Base-by-base conservation (phyloP, 1,140 invertebrate genomes). In the Eulimnadia texana region DNA sequence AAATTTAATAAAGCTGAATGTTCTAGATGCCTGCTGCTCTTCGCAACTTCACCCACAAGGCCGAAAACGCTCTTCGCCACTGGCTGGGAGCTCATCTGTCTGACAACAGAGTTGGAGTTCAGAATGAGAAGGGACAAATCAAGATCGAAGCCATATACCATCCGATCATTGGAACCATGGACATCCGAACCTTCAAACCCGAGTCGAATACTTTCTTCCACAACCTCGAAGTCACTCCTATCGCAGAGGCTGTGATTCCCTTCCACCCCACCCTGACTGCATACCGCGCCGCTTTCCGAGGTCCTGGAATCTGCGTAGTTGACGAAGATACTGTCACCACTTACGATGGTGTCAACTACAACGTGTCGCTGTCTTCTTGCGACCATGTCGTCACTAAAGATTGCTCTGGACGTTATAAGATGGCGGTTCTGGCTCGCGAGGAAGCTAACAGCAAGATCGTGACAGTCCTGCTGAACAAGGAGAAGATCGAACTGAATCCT, bases 361-460 rank as follows among this genome's bases (percentile, higher is more conserved):
- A 66, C 20, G 63, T 52, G 3, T 28, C 56, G 1, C 27, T 64
- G 16, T 29, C 53, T 2, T 22, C 50, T n/a, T 65, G 66, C 53
- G 60, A 65, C 54, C 64, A 66, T 16, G 47, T 66, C 11, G 27
- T 66, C 3, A 53, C 66, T 11, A 66, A 66, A 29, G 66, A 66
- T 64, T 66, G 66, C 60, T 66, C 66, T 47, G 64, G 66, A n/a
- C 24, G 57, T 11, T 61, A 57, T 22, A 52, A 56, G 27, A 13
- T 66, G 16, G 66, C 66, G 33, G 57, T 66, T 16, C 55, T 66
- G 3, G 61, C 60, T 11, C 56, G 62, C 24, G 58, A 42, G 27
- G 58, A 65, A 55, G 52, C 23, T 20, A 47, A 60, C 28, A 13
- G 63, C 3, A 64, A 58, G 50, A 22, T 54, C 27, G 59, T 63